Evolutionary conservation across 2,113 vertebrate genomes (phyloP).

Genomic region (Tragelaphus buxtoni): DNA sequence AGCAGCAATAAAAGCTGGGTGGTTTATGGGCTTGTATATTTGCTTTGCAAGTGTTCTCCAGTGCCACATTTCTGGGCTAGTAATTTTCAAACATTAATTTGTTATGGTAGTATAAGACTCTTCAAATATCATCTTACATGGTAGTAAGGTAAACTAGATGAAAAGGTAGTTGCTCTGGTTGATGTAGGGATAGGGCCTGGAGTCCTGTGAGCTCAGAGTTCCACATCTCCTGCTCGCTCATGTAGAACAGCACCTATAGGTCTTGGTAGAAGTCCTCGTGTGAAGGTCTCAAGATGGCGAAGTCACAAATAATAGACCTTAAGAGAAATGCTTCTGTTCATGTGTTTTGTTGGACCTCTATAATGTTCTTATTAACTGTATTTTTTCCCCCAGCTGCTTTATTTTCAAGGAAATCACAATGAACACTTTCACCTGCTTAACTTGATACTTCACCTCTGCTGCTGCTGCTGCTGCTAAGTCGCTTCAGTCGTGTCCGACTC

Average conservation of each 20-base stretch:
- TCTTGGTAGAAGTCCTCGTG: not conserved
- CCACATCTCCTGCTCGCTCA: not conserved
- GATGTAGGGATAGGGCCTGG: not conserved
- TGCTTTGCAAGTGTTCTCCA: not conserved
- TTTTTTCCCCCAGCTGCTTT: not conserved
- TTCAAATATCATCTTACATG: not conserved
- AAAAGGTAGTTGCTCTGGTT: not conserved
- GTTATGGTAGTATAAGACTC: not conserved
- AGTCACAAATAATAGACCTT: not conserved
- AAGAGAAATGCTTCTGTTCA: not conserved
- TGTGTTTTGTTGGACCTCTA: not conserved
- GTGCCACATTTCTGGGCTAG: not conserved
- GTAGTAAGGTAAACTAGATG: not conserved
- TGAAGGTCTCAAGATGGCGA: not conserved
- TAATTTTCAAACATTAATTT: slow-evolving; percentile 33
- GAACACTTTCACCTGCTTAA: not conserved
- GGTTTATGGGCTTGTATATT: not conserved
- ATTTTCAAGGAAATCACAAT: slow-evolving; percentile 23
- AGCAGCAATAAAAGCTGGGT: not conserved
- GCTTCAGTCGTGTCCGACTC: no score
- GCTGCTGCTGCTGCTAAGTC: no score
- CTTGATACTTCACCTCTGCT: not conserved
- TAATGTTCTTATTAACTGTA: not conserved
- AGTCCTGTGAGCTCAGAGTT: not conserved
- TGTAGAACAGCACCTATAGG: not conserved